A percentile compares a stretch with the other conserved stretches of the same genome.
Conservation (phyloP, 2,797 vertebrate genomes). For the Acipenser ruthenus region DNA sequence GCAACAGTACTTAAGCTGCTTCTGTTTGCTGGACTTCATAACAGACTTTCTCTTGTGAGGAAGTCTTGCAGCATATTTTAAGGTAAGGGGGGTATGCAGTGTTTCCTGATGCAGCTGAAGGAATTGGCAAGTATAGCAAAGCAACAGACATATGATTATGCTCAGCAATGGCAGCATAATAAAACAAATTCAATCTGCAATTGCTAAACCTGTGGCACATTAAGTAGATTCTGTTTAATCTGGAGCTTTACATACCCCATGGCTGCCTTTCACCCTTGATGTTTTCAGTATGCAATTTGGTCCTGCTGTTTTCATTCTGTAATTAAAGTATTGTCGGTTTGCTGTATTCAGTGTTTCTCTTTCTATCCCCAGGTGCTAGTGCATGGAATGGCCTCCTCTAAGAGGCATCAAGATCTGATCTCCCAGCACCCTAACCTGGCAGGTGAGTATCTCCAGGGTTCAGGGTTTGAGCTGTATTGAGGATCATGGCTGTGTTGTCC, state of each 20-base stretch:
- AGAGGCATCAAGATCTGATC: conserved; percentile 41
- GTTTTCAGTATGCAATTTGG: neutral
- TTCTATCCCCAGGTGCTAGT: conserved; percentile 27
- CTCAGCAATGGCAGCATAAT: too few species aligned
- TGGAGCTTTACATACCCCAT: conserved; percentile 34
- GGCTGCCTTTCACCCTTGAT: conserved; percentile 12
- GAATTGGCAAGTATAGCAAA: neutral
- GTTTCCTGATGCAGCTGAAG: neutral
- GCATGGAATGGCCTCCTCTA: conserved; percentile 56
- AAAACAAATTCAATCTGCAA: too few species aligned
- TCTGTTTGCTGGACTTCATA: neutral
- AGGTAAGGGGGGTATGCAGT: neutral
- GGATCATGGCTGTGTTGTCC: neutral
- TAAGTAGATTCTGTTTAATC: conserved; percentile 40
- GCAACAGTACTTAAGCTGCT: neutral
- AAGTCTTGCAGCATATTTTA: neutral
- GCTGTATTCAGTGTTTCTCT: neutral
- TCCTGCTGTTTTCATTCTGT: neutral
- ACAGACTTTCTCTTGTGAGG: neutral
- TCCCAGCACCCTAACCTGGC: conserved; percentile 35
- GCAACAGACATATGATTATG: too few species aligned
- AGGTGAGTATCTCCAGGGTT: conserved; percentile 32
- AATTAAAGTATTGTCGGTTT: too few species aligned
- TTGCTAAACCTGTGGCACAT: conserved; percentile 15
- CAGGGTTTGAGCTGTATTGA: too few species aligned